phyloP scores from a whole-genome alignment of 2,113 vertebrate species.

The Elephas maximus region DNA sequence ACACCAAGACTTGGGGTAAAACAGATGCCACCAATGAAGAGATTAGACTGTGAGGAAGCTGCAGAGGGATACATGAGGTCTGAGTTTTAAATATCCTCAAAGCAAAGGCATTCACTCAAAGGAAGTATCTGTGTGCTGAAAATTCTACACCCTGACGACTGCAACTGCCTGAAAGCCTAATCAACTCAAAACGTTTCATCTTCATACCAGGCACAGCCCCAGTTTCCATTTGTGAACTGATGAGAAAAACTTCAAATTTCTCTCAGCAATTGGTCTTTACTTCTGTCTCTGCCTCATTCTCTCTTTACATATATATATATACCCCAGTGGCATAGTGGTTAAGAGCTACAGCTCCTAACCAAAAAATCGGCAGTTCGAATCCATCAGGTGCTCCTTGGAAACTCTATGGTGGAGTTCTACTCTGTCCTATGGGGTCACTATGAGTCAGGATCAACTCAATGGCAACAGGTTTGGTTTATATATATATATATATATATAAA shows the following conservation, averaged over 20 bases:
- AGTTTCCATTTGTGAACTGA: conserved; percentile 39
- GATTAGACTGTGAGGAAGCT: neutral
- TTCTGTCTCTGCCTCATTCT: neutral
- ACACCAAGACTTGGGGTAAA: neutral
- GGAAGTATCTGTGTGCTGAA: neutral
- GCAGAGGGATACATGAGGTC: neutral
- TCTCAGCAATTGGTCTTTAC: neutral
- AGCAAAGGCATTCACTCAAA: neutral
- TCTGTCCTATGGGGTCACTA: too few relatives aligned
- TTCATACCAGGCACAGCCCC: neutral
- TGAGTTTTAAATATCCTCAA: conserved; percentile 7
- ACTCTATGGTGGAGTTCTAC: too few relatives aligned
- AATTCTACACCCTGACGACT: neutral
- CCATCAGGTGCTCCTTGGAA: too few relatives aligned
- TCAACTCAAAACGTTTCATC: conserved; percentile 8
- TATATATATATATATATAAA: fast-evolving
- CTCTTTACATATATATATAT: fast-evolving
- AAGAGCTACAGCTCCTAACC: too few relatives aligned
- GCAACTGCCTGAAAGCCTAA: neutral
- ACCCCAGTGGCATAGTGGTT: too few relatives aligned
- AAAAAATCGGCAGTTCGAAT: too few relatives aligned
- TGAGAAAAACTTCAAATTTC: conserved; percentile 27
- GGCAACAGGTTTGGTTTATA: neutral
- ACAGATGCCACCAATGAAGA: neutral
- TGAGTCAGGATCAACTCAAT: too few relatives aligned